These are phyloP conservation scores for Steinernema hermaphroditum DNA, from an alignment of 2,888 invertebrate genomes.

Conservation along the genomic window DNA sequence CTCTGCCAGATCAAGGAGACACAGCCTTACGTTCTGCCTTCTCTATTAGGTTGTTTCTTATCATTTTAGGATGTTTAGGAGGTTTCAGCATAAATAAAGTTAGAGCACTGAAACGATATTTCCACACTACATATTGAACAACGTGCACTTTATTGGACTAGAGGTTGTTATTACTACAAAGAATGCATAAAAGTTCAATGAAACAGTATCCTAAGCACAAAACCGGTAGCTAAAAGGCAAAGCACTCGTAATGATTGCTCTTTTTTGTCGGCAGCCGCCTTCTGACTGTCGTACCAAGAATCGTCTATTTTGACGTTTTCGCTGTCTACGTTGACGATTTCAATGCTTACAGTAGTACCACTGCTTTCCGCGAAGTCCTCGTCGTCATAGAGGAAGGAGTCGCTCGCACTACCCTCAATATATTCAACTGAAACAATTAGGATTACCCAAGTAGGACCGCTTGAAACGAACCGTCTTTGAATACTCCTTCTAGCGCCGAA, in stretches of 20 bases:
- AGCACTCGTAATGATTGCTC: background rate
- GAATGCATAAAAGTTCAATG: too few species aligned
- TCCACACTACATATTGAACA: background rate
- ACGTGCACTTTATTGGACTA: background rate
- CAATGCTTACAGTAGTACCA: background rate
- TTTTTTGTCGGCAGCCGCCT: background rate
- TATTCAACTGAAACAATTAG: background rate
- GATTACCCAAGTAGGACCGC: background rate
- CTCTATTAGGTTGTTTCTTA: too few species aligned
- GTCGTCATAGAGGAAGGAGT: background rate
- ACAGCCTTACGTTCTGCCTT: slow-evolving; percentile 28
- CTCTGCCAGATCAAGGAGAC: slow-evolving; percentile 14
- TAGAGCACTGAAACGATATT: too few species aligned
- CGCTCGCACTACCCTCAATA: background rate
- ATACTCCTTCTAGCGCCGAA: background rate
- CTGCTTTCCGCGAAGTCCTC: slow-evolving; percentile 21
- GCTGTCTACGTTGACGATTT: background rate
- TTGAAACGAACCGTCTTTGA: background rate
- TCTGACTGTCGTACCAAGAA: slow-evolving; percentile 17
- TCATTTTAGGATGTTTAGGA: too few species aligned
- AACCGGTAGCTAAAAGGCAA: too few species aligned
- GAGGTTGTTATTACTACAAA: background rate
- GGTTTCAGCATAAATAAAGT: too few species aligned
- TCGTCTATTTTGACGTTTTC: background rate
- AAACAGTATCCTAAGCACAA: too few species aligned